phyloP scores from a whole-genome alignment of 1,140 invertebrate genomes.

The Drosophila ananassae region DNA sequence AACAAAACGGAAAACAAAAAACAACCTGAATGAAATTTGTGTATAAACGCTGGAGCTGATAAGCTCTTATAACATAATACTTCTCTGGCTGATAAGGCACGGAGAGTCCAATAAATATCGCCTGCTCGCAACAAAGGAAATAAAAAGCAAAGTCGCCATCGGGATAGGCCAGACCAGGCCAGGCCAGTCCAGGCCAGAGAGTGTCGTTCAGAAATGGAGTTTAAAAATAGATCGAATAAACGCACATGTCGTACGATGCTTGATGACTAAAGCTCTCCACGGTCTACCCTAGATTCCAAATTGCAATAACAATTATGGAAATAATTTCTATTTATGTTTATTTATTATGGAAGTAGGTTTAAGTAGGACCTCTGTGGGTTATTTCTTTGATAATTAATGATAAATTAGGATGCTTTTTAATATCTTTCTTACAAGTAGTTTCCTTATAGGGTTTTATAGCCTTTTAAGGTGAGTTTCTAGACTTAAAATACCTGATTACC shows the following conservation, averaged over 20 bases:
- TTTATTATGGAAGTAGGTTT: too few species aligned
- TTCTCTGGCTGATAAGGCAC: constrained; percentile 46
- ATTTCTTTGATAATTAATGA: too few species aligned
- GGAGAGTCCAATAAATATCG: constrained; percentile 18
- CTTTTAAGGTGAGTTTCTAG: too few species aligned
- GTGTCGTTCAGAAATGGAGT: constrained; percentile 14
- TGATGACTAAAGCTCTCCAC: constrained; percentile 50
- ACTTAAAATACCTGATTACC: too few species aligned
- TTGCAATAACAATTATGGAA: constrained; percentile 1
- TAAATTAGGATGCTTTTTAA: too few species aligned
- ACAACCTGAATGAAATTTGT: constrained; percentile 54
- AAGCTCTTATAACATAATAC: constrained; percentile 25
- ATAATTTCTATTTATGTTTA: too few species aligned
- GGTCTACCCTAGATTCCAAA: constrained; percentile 13
- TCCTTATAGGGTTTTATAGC: too few species aligned
- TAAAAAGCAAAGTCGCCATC: constrained; percentile 16
- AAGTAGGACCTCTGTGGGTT: too few species aligned
- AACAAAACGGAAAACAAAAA: constrained; percentile 31
- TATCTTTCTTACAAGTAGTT: too few species aligned
- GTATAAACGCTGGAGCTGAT: constrained; percentile 38
- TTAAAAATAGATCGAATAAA: constrained; percentile 54
- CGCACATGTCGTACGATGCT: constrained; percentile 39
- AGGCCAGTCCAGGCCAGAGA: background rate
- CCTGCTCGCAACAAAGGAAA: constrained; percentile 17
- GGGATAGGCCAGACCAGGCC: background rate